Percentiles rank a stretch among this genome's conserved stretches.
Evolutionary conservation across 2,888 invertebrate genomes (phyloP).

Genomic region (Diachrysia chrysitis): DNA sequence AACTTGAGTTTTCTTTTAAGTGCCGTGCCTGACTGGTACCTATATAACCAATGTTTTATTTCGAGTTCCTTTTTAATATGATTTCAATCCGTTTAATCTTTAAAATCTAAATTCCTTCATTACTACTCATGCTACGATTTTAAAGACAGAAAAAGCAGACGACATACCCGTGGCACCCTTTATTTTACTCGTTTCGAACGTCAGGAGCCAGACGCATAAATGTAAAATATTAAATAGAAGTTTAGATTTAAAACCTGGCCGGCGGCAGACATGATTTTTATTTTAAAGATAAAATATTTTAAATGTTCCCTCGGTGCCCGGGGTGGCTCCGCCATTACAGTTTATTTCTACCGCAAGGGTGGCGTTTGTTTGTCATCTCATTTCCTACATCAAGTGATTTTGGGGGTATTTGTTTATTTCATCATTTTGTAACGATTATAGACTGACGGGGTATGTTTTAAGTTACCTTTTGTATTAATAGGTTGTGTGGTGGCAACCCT

Average conservation of each 20-base stretch:
- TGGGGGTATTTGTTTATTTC: slow-evolving; percentile 6
- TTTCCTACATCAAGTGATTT: slow-evolving; percentile 34
- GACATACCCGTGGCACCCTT: slow-evolving; percentile 14
- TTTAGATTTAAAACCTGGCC: slow-evolving; percentile 38
- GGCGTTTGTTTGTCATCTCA: slow-evolving; percentile 36
- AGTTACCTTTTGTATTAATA: background rate
- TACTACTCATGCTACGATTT: background rate
- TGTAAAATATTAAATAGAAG: slow-evolving; percentile 23
- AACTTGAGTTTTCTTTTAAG: no score
- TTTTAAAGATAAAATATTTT: slow-evolving; percentile 72
- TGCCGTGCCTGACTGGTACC: no score
- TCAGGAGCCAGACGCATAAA: slow-evolving; percentile 24
- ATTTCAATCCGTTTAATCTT: no score
- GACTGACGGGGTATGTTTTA: background rate
- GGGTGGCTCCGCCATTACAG: slow-evolving; percentile 54
- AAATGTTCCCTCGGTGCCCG: slow-evolving; percentile 63
- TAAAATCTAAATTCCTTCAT: no score
- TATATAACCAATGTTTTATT: no score
- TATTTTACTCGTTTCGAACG: slow-evolving; percentile 4
- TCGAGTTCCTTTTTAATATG: no score
- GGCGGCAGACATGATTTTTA: slow-evolving; percentile 68
- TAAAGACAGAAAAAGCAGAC: slow-evolving; percentile 13
- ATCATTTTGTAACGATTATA: background rate
- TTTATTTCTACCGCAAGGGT: slow-evolving; percentile 43
- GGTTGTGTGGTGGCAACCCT: background rate